phyloP scores from a whole-genome alignment of 1,140 invertebrate species.

The Apis cerana region DNA sequence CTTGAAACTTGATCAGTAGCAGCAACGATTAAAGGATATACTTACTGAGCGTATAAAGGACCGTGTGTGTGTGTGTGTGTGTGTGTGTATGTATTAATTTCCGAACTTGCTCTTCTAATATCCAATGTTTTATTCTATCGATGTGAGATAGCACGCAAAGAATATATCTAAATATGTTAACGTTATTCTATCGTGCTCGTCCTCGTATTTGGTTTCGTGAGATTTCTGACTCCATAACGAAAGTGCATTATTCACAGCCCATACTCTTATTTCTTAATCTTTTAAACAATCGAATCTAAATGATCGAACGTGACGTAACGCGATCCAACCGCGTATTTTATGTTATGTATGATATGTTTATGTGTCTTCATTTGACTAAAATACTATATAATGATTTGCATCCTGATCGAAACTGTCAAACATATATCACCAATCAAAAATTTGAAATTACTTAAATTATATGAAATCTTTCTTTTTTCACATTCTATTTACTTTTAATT shows the following conservation, averaged over 20 bases:
- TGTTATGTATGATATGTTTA: conserved; percentile 58
- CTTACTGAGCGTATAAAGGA: background rate
- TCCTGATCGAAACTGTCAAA: too few relatives aligned
- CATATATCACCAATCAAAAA: too few relatives aligned
- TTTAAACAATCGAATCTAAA: conserved; percentile 51
- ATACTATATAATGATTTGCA: background rate
- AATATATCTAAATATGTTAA: background rate
- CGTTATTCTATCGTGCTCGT: conserved; percentile 4
- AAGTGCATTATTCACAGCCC: conserved; percentile 64
- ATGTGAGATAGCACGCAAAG: background rate
- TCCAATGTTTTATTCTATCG: background rate
- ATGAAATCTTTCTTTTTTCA: too few relatives aligned
- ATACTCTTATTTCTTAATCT: conserved; percentile 53
- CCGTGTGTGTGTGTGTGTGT: background rate
- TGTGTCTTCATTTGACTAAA: conserved; percentile 6
- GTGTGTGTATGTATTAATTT: background rate
- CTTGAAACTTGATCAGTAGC: conserved; percentile 50
- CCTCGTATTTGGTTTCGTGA: background rate
- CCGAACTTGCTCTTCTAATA: background rate
- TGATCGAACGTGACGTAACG: conserved; percentile 20
- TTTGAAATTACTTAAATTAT: too few relatives aligned
- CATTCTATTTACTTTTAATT: too few relatives aligned
- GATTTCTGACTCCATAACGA: conserved; percentile 21
- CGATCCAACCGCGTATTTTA: background rate
- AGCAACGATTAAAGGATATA: conserved; percentile 39